Conservation (phyloP, 2,888 invertebrate species). For the Xestobium rufovillosum region DNA sequence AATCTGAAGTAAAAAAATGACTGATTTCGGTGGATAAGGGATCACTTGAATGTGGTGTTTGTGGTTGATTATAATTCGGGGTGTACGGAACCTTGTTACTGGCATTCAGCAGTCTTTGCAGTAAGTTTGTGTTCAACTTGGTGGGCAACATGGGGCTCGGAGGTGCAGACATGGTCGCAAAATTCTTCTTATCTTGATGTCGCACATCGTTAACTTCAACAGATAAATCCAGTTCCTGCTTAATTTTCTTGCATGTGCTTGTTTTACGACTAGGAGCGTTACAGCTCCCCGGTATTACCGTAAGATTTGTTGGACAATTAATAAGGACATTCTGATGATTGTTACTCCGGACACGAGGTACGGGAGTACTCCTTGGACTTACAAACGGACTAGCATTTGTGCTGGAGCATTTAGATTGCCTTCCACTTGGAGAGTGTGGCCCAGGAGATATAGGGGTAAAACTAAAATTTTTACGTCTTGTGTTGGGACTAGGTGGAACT, state of each 20-base stretch:
- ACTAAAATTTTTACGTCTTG: slow-evolving; percentile 71
- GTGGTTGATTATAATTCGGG: slow-evolving; percentile 42
- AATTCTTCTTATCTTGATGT: slow-evolving; percentile 34
- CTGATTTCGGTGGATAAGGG: slow-evolving; percentile 52
- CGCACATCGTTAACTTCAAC: slow-evolving; percentile 24
- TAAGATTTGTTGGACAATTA: no score
- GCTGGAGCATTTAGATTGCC: slow-evolving; percentile 54
- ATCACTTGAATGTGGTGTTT: no score
- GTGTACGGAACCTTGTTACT: slow-evolving; percentile 46
- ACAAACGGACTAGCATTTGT: slow-evolving; percentile 74
- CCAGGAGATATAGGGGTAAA: slow-evolving; percentile 82
- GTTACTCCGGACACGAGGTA: slow-evolving; percentile 57
- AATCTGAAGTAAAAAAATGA: slow-evolving; percentile 54
- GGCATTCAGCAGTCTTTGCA: slow-evolving; percentile 46
- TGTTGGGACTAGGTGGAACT: slow-evolving; percentile 69
- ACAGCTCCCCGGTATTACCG: no score
- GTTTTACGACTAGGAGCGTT: slow-evolving; percentile 14
- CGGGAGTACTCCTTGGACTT: slow-evolving; percentile 64
- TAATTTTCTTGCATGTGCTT: slow-evolving; percentile 28
- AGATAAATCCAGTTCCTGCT: slow-evolving; percentile 35
- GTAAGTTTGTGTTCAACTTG: slow-evolving; percentile 29
- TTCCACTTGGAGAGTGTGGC: slow-evolving; percentile 55
- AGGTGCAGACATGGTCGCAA: slow-evolving; percentile 59
- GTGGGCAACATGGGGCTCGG: slow-evolving; percentile 51
- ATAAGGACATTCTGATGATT: slow-evolving; percentile 47